These are phyloP conservation scores for Mustela nigripes DNA, from an alignment of 2,113 vertebrate species.

Conservation along the genomic window DNA sequence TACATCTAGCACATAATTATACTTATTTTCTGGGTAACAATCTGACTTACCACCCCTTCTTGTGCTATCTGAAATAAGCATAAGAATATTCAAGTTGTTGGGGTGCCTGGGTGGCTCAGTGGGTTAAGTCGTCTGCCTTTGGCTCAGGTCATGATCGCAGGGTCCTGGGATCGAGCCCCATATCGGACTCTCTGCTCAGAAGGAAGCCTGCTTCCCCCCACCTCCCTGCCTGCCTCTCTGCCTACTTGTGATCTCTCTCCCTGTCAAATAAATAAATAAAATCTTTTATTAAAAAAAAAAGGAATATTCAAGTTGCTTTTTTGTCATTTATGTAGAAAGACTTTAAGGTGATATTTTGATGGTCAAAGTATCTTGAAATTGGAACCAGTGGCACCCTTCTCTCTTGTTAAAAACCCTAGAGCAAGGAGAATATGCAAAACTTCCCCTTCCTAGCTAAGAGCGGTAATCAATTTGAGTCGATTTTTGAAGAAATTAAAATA, in stretches of 20 bases:
- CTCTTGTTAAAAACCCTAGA: neutral
- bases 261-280: no score
- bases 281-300: no score
- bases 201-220: no score
- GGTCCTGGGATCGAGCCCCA: no score
- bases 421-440: neutral
- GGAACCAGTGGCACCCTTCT: neutral
- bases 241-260: no score
- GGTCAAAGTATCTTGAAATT: neutral
- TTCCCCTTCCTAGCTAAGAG: neutral
- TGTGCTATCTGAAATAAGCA: neutral
- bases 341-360: neutral
- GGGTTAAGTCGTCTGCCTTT: no score
- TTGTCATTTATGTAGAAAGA: neutral
- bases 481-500: slow-evolving; percentile 13
- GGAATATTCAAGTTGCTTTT: neutral
- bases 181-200: no score
- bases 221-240: no score
- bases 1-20: neutral
- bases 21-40: neutral
- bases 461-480: neutral
- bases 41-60: neutral
- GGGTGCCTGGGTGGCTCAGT: no score
- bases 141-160: no score
- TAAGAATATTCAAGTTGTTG: no score